A percentile compares a stretch with the other conserved stretches of the same genome.
Conservation (phyloP, 1,140 invertebrate species). For the Cotesia typhae region DNA sequence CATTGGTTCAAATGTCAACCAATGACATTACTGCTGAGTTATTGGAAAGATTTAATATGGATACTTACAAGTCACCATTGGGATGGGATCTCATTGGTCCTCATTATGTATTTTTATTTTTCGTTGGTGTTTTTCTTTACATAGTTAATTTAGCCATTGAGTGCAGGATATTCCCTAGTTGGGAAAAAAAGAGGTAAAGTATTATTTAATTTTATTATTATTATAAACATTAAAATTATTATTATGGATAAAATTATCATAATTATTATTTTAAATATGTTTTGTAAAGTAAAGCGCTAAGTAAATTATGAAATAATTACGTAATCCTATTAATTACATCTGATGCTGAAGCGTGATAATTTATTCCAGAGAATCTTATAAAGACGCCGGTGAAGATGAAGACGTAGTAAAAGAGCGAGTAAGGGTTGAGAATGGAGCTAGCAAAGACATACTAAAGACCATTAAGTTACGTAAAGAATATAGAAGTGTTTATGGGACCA, state of each 20-base stretch:
- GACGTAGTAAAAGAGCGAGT: slow-evolving; percentile 64
- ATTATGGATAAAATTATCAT: too few species aligned
- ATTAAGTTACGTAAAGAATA: slow-evolving; percentile 63
- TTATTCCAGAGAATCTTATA: slow-evolving; percentile 43
- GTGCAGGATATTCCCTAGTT: slow-evolving; percentile 60
- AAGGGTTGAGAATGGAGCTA: slow-evolving; percentile 57
- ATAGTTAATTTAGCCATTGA: slow-evolving; percentile 70
- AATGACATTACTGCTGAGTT: slow-evolving; percentile 71
- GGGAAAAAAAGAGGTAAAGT: slow-evolving; percentile 51
- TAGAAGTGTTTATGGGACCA: slow-evolving; percentile 57
- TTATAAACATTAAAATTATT: neutral
- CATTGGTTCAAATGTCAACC: slow-evolving; percentile 71
- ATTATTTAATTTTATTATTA: slow-evolving; percentile 27
- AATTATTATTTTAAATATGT: too few species aligned
- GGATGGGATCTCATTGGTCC: slow-evolving; percentile 66
- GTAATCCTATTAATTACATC: neutral
- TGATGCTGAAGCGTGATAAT: slow-evolving; percentile 33
- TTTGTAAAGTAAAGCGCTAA: neutral
- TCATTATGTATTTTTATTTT: slow-evolving; percentile 65
- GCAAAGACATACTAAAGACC: slow-evolving; percentile 59
- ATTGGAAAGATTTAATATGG: slow-evolving; percentile 71
- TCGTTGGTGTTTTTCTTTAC: slow-evolving; percentile 65
- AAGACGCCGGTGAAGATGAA: slow-evolving; percentile 56
- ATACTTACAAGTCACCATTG: slow-evolving; percentile 72
- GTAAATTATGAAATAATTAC: slow-evolving; percentile 1